phyloP scores from a whole-genome alignment of 2,888 invertebrate genomes.

The Yponomeuta sedellus region DNA sequence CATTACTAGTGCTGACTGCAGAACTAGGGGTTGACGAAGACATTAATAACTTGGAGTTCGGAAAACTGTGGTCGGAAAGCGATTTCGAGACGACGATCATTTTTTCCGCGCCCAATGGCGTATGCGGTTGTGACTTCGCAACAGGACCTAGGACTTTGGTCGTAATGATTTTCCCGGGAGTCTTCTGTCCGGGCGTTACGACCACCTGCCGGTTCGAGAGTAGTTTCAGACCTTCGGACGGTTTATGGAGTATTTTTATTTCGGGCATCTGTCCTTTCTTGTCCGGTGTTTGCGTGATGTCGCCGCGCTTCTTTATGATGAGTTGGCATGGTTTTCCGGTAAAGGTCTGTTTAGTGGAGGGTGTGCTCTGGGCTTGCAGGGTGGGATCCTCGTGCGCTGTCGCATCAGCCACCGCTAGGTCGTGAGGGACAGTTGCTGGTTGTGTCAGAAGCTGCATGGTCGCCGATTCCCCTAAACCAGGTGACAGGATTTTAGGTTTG shows the following conservation, averaged over 20 bases:
- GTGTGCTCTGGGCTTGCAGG: conserved; percentile 48
- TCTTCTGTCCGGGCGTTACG: conserved; percentile 51
- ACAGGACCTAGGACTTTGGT: conserved; percentile 63
- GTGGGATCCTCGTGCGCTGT: conserved; percentile 50
- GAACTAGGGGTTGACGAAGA: conserved; percentile 42
- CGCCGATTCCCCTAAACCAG: conserved; percentile 55
- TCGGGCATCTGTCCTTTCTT: conserved; percentile 62
- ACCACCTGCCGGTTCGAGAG: conserved; percentile 61
- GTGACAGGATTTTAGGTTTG: conserved; percentile 48
- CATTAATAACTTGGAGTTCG: conserved; percentile 57
- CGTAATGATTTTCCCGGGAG: conserved; percentile 55
- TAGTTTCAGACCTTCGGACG: conserved; percentile 58
- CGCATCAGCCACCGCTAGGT: conserved; percentile 45
- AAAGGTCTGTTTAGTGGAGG: conserved; percentile 38
- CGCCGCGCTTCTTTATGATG: conserved; percentile 57
- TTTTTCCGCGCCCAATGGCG: conserved; percentile 51
- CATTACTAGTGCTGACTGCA: conserved; percentile 44
- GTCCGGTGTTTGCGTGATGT: conserved; percentile 34
- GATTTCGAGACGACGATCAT: conserved; percentile 69
- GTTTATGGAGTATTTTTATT: conserved; percentile 62
- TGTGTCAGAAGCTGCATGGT: conserved; percentile 61
- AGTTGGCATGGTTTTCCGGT: conserved; percentile 59
- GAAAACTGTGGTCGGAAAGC: conserved; percentile 40
- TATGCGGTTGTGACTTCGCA: conserved; percentile 41
- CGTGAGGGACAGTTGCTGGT: conserved; percentile 54